Evolutionary conservation across 2,888 invertebrate genomes (phyloP), one percentile per base, ranked within the genome.

Genomic region (Gandaritis pyraliata): DNA sequence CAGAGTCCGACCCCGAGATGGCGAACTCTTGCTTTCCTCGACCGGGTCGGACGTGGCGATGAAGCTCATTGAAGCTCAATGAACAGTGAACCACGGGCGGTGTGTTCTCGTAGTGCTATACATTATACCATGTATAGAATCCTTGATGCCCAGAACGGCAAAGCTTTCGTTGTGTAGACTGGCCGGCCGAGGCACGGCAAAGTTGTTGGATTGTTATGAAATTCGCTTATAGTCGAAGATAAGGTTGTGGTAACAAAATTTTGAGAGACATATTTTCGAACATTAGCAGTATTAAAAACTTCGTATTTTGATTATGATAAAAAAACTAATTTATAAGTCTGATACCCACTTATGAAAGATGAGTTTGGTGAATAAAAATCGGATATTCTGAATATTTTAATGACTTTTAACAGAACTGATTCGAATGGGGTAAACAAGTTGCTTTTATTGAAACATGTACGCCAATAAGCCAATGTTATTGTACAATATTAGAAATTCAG

Each of bases 251-350:
- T 86, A 86, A 86, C 78, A 82, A 86, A 84, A 80, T 86, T 85
- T 89, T 89, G 86, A 89, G 87, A 90, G 86, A 89, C 83, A 87
- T 89, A 89, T 90, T 90, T 91, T 91, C 85, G 82, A 88, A 87
- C 80, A 83, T 83, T 85, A 87, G 85, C 85, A 85, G 83, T 90
- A 88, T 88, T 88, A 80, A 81, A 43, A 81, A 78, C 79, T 83
- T 77, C 78, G 80, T 88, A 90, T 88, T 89, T 90, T 89, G 85
- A 88, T 81, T 87, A 86, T 78, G 76, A 74, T 77, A 79, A 72
- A 76, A 77, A 78, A 72, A 69, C 72, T 73, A 83, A 82, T 78
- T 78, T 80, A 75, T 88, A 88, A 88, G 86, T 86, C 83, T 85
- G 82, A 85, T 78, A 75, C 82, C 82, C 80, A 79, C 82, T 82